Evolutionary conservation across 2,113 vertebrate species (phyloP).

Genomic region (Scartelaos histophorus): DNA sequence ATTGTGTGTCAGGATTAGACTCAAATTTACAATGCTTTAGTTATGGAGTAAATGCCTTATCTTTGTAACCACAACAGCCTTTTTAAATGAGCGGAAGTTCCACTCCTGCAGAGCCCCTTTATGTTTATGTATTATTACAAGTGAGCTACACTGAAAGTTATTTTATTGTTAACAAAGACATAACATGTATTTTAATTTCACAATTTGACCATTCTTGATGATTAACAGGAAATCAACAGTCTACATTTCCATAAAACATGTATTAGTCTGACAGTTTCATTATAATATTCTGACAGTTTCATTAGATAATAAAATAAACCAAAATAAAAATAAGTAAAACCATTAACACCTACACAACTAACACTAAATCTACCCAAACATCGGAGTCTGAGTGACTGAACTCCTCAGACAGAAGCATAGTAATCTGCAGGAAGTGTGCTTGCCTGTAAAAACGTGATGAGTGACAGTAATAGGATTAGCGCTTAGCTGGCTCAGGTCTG

Average conservation of each 20-base stretch:
- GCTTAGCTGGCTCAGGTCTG: conserved; percentile 56
- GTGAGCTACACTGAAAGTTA: no score
- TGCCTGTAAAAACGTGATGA: conserved; percentile 40
- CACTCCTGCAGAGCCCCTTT: no score
- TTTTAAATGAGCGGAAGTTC: not conserved
- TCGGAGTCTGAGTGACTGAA: not conserved
- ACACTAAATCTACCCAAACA: not conserved
- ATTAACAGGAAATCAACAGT: no score
- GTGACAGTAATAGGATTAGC: conserved; percentile 61
- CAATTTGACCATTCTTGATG: no score
- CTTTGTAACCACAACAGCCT: not conserved
- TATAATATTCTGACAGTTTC: no score
- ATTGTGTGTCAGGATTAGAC: not conserved
- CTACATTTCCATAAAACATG: no score
- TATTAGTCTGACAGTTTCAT: no score
- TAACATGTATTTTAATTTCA: no score
- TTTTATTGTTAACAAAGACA: no score
- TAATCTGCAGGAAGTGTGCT: conserved; percentile 25
- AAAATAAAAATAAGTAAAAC: not conserved
- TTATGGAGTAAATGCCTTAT: not conserved
- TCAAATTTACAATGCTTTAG: not conserved
- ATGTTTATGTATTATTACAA: no score
- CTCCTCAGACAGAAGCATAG: not conserved
- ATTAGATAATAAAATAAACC: no score
- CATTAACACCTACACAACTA: not conserved